Conservation (phyloP, 92 coral and sea anemone species). For the Paramuricea clavata region DNA sequence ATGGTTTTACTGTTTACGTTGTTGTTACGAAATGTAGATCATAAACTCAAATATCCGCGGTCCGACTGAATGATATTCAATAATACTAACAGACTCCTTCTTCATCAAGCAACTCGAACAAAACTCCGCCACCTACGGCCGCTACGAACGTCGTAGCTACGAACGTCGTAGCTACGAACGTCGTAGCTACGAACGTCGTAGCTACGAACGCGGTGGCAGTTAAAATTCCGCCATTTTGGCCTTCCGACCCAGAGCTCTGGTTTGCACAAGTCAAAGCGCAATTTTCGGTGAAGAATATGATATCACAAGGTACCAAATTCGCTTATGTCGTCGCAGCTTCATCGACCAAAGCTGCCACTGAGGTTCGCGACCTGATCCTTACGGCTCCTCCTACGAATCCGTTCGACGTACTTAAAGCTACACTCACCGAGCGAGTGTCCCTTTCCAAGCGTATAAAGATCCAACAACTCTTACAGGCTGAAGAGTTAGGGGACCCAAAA, state of each 20-base stretch:
- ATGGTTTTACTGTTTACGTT: too few species aligned
- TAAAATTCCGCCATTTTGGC: slow-evolving; percentile 46
- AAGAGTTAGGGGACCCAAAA: slow-evolving; percentile 6
- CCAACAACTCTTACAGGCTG: slow-evolving; percentile 1
- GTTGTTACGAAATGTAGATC: too few species aligned
- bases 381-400: slow-evolving; percentile 15
- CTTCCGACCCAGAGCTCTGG: not conserved
- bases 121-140: too few species aligned
- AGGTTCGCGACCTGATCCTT: slow-evolving; percentile 12
- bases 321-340: slow-evolving; percentile 28
- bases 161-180: too few species aligned
- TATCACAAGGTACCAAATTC: slow-evolving; percentile 1
- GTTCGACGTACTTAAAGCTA: slow-evolving; percentile 19
- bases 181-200: too few species aligned
- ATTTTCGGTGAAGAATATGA: too few species aligned
- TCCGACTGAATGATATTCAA: too few species aligned
- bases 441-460: slow-evolving; percentile 4
- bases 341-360: slow-evolving; percentile 46
- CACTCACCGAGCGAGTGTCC: slow-evolving; percentile 30
- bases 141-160: not conserved
- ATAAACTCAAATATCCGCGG: too few species aligned
- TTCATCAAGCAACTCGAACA: too few species aligned
- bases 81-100: too few species aligned
- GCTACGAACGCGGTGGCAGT: not conserved
- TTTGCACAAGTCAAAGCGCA: too few species aligned